These are phyloP conservation scores for Lagopus muta DNA, from an alignment of 2,113 vertebrate species.

Conservation along the genomic window DNA sequence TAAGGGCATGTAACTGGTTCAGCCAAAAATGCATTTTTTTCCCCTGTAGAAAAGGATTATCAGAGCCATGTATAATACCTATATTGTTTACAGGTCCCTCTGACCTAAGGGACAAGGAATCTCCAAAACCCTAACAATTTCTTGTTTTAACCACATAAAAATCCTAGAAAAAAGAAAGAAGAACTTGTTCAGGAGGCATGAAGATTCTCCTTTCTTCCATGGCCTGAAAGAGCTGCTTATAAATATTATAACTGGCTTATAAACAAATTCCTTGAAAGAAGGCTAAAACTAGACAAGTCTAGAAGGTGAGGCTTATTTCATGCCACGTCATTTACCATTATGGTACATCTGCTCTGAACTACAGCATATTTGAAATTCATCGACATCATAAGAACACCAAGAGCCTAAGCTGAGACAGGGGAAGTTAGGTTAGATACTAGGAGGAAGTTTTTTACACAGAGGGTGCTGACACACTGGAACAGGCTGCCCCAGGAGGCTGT, in stretches of 20 bases:
- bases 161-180: neutral
- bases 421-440: no score
- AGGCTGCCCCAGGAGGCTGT: no score
- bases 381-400: neutral
- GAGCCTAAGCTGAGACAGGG: neutral
- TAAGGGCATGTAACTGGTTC: neutral
- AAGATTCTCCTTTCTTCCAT: neutral
- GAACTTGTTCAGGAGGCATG: neutral
- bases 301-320: neutral
- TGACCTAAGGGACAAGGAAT: neutral
- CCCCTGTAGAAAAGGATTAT: neutral
- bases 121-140: neutral
- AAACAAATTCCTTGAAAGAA: neutral
- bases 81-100: neutral
- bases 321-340: neutral
- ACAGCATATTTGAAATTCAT: neutral
- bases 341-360: neutral
- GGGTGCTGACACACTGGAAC: no score
- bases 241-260: neutral
- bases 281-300: neutral
- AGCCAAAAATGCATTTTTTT: neutral
- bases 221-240: neutral
- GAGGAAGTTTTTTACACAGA: no score
- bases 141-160: neutral
- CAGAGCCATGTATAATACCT: neutral